Conservation (phyloP, 2,888 invertebrate genomes). For the Monopis laevigella region DNA sequence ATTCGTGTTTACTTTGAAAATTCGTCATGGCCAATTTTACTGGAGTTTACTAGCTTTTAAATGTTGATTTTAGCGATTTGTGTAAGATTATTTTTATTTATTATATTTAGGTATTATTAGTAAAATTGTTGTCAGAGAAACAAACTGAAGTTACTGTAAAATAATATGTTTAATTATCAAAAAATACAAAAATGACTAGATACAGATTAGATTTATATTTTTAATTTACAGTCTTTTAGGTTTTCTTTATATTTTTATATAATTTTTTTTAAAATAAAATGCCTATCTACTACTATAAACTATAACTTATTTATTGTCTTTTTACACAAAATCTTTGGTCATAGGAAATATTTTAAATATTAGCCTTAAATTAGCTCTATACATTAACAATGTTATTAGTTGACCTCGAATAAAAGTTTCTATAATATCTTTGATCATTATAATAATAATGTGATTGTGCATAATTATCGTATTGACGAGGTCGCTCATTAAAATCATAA, state of each 20-base stretch:
- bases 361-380: no score
- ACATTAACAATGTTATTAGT: slow-evolving; percentile 45
- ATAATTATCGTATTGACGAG: slow-evolving; percentile 25
- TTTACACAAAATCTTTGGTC: slow-evolving; percentile 1
- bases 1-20: slow-evolving; percentile 1
- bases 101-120: neutral
- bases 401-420: slow-evolving; percentile 45
- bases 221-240: no score
- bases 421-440: slow-evolving; percentile 48
- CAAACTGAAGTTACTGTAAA: neutral
- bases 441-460: slow-evolving; percentile 41
- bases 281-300: no score
- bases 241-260: no score
- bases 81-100: neutral
- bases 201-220: no score
- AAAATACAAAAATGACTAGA: slow-evolving; percentile 7
- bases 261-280: no score
- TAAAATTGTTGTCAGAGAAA: neutral
- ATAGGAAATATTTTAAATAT: no score
- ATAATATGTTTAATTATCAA: neutral
- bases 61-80: neutral
- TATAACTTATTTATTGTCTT: slow-evolving; percentile 3
- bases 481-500: neutral
- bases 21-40: slow-evolving; percentile 5
- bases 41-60: neutral